A percentile compares a stretch with the other conserved stretches of the same genome.
Conservation (phyloP, 2,113 vertebrate species). For the Acrocephalus kingi region DNA sequence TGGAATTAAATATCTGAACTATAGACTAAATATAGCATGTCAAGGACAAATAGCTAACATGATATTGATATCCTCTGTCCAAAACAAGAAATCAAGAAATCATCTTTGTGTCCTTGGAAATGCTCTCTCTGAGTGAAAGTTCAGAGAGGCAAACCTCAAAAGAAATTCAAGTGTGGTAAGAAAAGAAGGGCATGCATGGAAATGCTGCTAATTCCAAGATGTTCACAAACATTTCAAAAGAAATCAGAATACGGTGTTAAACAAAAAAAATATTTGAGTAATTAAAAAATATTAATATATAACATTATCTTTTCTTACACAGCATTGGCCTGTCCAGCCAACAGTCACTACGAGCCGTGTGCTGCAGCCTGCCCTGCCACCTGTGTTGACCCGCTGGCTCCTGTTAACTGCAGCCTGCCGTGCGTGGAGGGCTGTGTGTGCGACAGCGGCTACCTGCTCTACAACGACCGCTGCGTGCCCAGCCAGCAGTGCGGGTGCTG, state of each 20-base stretch:
- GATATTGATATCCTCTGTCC: accelerated
- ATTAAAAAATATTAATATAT: neutral
- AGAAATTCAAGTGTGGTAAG: neutral
- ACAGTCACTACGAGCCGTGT: slow-evolving; percentile 57
- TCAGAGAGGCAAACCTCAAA: neutral
- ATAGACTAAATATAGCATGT: accelerated
- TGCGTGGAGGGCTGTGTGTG: slow-evolving; percentile 48
- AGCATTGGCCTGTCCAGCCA: slow-evolving; percentile 16
- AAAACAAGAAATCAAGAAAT: neutral
- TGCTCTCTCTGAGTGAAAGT: neutral
- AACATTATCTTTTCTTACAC: neutral
- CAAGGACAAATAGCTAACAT: neutral
- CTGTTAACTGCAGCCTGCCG: neutral
- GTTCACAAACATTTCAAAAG: neutral
- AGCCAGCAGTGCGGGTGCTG: slow-evolving; percentile 54
- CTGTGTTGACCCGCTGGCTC: neutral
- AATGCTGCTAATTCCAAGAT: accelerated
- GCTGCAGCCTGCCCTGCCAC: slow-evolving; percentile 60
- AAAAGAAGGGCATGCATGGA: accelerated
- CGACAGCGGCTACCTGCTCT: slow-evolving; percentile 49
- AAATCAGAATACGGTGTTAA: neutral
- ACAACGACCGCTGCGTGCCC: slow-evolving; percentile 34
- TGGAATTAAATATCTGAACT: neutral
- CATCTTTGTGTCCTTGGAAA: neutral
- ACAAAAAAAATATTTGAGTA: accelerated